These are phyloP conservation scores for Thunnus maccoyii DNA, from an alignment of 2,113 vertebrate genomes.

Conservation along the genomic window DNA sequence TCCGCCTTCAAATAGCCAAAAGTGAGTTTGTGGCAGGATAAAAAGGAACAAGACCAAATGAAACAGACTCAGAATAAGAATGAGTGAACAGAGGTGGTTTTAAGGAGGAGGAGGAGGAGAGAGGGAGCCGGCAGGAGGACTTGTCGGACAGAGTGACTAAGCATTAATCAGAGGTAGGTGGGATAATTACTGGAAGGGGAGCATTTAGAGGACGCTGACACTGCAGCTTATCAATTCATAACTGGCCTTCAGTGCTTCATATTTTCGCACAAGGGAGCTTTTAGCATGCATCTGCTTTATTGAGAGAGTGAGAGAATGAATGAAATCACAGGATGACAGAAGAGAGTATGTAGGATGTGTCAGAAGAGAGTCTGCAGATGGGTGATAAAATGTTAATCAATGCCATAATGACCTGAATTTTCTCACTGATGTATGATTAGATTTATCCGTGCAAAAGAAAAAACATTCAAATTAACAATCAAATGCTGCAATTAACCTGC, in stretches of 20 bases:
- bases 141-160: slow-evolving; percentile 43
- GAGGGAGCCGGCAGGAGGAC: slow-evolving; percentile 33
- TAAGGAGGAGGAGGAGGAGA: slow-evolving; percentile 21
- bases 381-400: slow-evolving; percentile 50
- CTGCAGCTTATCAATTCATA: slow-evolving; percentile 52
- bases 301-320: slow-evolving; percentile 44
- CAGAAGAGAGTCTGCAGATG: slow-evolving; percentile 29
- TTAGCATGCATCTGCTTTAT: slow-evolving; percentile 51
- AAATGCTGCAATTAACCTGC: slow-evolving; percentile 1
- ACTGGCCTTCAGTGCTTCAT: slow-evolving; percentile 44
- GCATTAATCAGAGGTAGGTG: slow-evolving; percentile 60
- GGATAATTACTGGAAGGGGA: slow-evolving; percentile 65
- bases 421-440: slow-evolving; percentile 23
- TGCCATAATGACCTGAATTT: slow-evolving; percentile 20
- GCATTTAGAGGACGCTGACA: slow-evolving; percentile 67
- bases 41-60: slow-evolving; percentile 22
- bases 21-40: slow-evolving; percentile 14
- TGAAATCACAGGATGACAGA: slow-evolving; percentile 40
- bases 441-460: neutral
- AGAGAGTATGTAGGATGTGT: slow-evolving; percentile 10
- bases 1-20: slow-evolving; percentile 23
- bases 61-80: slow-evolving; percentile 37
- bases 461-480: neutral
- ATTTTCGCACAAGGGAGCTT: slow-evolving; percentile 49
- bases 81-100: slow-evolving; percentile 11